phyloP scores from a whole-genome alignment of 2,888 invertebrate species.

The Eulithis testata region DNA sequence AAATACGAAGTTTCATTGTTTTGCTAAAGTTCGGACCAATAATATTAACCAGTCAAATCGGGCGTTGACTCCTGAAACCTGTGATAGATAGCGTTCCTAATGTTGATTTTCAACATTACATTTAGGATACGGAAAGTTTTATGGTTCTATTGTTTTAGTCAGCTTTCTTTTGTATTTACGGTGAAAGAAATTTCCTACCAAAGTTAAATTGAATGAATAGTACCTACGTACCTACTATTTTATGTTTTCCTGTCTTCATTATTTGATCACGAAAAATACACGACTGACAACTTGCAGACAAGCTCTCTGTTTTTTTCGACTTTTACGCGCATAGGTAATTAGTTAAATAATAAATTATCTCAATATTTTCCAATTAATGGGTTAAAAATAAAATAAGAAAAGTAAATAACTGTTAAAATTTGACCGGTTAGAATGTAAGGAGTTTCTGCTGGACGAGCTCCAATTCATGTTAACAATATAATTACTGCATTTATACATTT shows the following conservation, averaged over 20 bases:
- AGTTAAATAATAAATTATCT: constrained; percentile 80
- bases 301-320: too few species aligned
- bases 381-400: constrained; percentile 83
- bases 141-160: constrained; percentile 5
- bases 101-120: constrained; percentile 31
- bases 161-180: not conserved
- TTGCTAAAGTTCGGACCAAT: constrained; percentile 7
- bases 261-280: too few species aligned
- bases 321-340: constrained; percentile 21
- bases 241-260: too few species aligned
- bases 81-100: constrained; percentile 26
- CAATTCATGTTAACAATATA: constrained; percentile 89
- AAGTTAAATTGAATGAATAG: too few species aligned
- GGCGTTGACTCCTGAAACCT: constrained; percentile 9
- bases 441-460: constrained; percentile 87
- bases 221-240: too few species aligned
- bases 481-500: constrained; percentile 80
- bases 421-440: constrained; percentile 87
- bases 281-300: too few species aligned
- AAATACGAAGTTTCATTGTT: constrained; percentile 3
- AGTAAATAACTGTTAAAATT: constrained; percentile 85
- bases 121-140: constrained; percentile 9
- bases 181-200: not conserved
- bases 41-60: too few species aligned
- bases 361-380: constrained; percentile 79